Percentiles rank a stretch among this genome's conserved stretches.
phyloP scores from a whole-genome alignment of 1,140 invertebrate genomes.

The Drosophila oshimai region DNA sequence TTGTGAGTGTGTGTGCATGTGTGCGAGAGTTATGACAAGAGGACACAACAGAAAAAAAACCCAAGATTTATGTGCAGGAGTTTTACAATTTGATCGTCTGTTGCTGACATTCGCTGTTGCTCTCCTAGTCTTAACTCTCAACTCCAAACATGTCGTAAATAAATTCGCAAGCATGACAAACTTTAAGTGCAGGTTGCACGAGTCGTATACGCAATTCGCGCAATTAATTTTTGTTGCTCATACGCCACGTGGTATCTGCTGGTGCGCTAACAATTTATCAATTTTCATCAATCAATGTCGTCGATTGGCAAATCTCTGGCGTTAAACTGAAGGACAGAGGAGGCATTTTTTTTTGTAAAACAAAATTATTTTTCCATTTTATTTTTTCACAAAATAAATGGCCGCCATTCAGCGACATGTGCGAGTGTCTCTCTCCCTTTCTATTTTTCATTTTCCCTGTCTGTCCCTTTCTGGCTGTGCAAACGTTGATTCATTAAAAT shows the following conservation, averaged over 20 bases:
- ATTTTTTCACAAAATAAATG: slow-evolving; percentile 33
- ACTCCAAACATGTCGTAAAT: slow-evolving; percentile 39
- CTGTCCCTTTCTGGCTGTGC: slow-evolving; percentile 3
- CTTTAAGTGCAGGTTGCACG: slow-evolving; percentile 42
- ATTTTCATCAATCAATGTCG: slow-evolving; percentile 78
- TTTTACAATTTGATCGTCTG: slow-evolving; percentile 76
- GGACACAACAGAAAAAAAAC: slow-evolving; percentile 42
- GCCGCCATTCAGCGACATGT: slow-evolving; percentile 40
- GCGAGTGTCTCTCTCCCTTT: slow-evolving; percentile 2
- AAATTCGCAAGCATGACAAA: slow-evolving; percentile 53
- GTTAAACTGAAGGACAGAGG: slow-evolving; percentile 10
- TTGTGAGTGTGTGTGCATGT: background rate
- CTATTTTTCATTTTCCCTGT: background rate
- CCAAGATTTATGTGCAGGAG: slow-evolving; percentile 72
- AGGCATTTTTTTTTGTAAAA: slow-evolving; percentile 8
- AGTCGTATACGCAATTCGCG: slow-evolving; percentile 49
- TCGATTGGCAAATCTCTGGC: slow-evolving; percentile 57
- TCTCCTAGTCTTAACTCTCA: slow-evolving; percentile 34
- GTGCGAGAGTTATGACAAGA: slow-evolving; percentile 51
- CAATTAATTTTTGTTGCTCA: slow-evolving; percentile 50
- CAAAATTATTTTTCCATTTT: slow-evolving; percentile 39
- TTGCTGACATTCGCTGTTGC: slow-evolving; percentile 58
- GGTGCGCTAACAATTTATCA: slow-evolving; percentile 54
- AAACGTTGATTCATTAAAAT: slow-evolving; percentile 65
- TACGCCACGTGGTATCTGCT: slow-evolving; percentile 1